A percentile compares a stretch with the other conserved stretches of the same genome.
Conservation (phyloP, 2,888 invertebrate species). For the Dasypogon diadema region DNA sequence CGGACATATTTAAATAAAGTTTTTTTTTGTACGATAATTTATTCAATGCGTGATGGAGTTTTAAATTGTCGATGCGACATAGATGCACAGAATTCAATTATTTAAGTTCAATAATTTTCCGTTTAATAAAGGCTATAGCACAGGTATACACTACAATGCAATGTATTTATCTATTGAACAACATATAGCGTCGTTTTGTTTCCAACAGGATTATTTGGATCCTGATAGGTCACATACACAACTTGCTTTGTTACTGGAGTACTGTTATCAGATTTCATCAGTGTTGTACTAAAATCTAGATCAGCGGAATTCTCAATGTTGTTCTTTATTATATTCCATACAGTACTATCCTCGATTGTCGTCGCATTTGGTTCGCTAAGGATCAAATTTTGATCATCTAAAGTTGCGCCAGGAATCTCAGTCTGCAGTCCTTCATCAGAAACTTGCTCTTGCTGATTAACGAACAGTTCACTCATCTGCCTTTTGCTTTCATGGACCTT, state of each 20-base stretch:
- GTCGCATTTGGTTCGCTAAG: neutral
- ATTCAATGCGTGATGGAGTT: no score
- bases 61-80: no score
- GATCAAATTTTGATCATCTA: conserved; percentile 18
- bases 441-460: neutral
- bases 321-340: conserved; percentile 48
- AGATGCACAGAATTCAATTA: no score
- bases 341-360: neutral
- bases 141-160: neutral
- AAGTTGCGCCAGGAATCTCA: neutral
- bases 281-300: neutral
- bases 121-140: no score
- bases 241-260: conserved; percentile 64
- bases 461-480: neutral
- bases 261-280: neutral
- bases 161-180: conserved; percentile 47
- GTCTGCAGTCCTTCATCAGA: neutral
- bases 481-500: conserved; percentile 62
- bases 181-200: conserved; percentile 58
- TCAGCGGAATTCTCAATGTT: neutral
- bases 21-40: no score
- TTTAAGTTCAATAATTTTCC: no score
- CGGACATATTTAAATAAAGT: no score
- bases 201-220: conserved; percentile 67
- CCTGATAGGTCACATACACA: conserved; percentile 70